Evolutionary conservation across 2,888 invertebrate species (phyloP).

Genomic region (Steinernema hermaphroditum): DNA sequence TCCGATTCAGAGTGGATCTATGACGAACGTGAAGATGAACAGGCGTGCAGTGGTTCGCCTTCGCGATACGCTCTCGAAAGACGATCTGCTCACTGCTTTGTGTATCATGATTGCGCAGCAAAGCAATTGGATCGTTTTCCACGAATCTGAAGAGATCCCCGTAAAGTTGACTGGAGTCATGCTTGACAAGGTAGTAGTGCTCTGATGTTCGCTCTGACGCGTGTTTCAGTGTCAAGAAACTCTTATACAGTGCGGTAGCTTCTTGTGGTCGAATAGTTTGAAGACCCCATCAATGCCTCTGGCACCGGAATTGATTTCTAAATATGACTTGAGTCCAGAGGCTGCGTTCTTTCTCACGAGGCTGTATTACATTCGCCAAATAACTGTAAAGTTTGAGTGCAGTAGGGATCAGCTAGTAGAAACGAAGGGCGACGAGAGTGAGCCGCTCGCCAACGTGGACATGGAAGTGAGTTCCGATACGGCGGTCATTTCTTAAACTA

Average conservation of each 20-base stretch:
- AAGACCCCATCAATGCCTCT: constrained; percentile 41
- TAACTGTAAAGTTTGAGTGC: constrained; percentile 1
- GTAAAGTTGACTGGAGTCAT: constrained; percentile 79
- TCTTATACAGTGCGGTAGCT: constrained; percentile 93
- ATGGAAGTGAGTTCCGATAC: neutral
- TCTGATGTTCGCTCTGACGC: too few species aligned
- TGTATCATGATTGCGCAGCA: constrained; percentile 95
- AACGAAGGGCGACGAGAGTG: neutral
- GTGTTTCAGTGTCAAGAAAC: constrained; percentile 90
- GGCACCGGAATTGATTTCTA: constrained; percentile 69
- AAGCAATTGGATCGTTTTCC: constrained; percentile 87
- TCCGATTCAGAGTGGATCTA: constrained; percentile 82
- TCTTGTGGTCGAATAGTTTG: constrained; percentile 80
- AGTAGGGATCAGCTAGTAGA: neutral
- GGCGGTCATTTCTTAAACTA: too few species aligned
- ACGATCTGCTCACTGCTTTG: constrained; percentile 85
- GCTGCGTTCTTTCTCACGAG: constrained; percentile 96
- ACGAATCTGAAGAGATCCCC: constrained; percentile 66
- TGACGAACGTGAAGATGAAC: constrained; percentile 86
- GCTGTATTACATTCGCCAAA: constrained; percentile 76
- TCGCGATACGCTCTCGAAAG: constrained; percentile 90
- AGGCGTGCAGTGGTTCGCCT: constrained; percentile 90
- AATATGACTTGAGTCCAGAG: constrained; percentile 91
- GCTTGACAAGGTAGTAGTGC: constrained; percentile 74
- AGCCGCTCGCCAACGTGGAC: constrained; percentile 30